These are phyloP conservation scores for Anodontia alba DNA, from an alignment of 2,888 invertebrate species.

Conservation along the genomic window DNA sequence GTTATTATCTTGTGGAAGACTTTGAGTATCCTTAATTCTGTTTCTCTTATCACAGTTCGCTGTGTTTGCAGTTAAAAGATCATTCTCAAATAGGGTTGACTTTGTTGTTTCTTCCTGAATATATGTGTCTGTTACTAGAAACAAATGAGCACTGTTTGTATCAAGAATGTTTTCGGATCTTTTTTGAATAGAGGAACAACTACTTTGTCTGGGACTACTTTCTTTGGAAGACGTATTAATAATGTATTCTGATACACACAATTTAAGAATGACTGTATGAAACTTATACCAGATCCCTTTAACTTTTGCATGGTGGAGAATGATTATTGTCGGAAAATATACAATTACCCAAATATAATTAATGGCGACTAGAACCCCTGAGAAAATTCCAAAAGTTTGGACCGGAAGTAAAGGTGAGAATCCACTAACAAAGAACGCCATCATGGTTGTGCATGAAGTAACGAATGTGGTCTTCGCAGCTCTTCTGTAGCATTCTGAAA, in stretches of 20 bases:
- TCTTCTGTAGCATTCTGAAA: slow-evolving; percentile 78
- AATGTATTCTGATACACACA: slow-evolving; percentile 31
- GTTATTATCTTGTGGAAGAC: background rate
- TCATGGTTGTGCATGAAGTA: slow-evolving; percentile 81
- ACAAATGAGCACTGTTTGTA: background rate
- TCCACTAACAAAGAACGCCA: slow-evolving; percentile 80
- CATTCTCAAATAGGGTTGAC: background rate
- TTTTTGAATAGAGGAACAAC: background rate
- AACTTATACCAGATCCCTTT: slow-evolving; percentile 48
- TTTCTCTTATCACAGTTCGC: background rate
- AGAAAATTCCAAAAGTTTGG: slow-evolving; percentile 78
- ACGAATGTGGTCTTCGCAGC: slow-evolving; percentile 80
- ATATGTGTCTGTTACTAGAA: background rate
- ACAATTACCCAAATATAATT: slow-evolving; percentile 82
- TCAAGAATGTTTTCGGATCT: background rate
- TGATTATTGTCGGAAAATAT: slow-evolving; percentile 79
- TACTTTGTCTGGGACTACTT: background rate
- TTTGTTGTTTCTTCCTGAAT: background rate
- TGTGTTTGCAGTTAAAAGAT: background rate
- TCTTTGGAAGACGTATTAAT: background rate
- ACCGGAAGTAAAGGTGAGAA: slow-evolving; percentile 78
- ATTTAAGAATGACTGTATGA: slow-evolving; percentile 20
- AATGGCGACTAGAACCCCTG: slow-evolving; percentile 77
- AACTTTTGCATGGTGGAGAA: slow-evolving; percentile 60
- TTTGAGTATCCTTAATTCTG: background rate